Conservation (phyloP, 2,797 vertebrate genomes). For the Borostomias antarcticus region DNA sequence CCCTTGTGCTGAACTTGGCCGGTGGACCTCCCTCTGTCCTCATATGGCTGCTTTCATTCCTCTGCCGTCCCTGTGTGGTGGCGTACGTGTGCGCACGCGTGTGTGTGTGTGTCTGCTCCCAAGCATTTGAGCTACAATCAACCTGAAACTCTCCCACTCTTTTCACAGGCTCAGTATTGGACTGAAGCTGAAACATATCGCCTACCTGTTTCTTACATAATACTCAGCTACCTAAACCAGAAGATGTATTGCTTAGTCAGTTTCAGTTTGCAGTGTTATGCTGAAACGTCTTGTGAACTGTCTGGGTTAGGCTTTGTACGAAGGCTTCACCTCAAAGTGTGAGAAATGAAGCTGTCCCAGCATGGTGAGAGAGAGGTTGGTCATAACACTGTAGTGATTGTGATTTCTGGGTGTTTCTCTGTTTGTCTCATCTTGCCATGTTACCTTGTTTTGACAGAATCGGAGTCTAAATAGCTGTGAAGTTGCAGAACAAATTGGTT, state of each 20-base stretch:
- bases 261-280: no score
- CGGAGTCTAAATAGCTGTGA: not conserved
- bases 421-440: not conserved
- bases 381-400: not conserved
- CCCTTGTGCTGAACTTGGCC: constrained; percentile 54
- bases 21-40: constrained; percentile 51
- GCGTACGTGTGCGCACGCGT: no score
- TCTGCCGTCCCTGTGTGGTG: constrained; percentile 26
- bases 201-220: no score
- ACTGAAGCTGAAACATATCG: no score
- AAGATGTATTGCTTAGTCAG: no score
- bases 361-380: no score
- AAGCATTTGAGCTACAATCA: no score
- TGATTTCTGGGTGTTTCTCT: not conserved
- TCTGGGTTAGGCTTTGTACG: no score
- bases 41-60: constrained; percentile 53
- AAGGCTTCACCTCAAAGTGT: not conserved
- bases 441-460: not conserved
- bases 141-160: not conserved
- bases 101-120: constrained; percentile 41
- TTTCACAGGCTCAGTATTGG: no score
- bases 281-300: no score
- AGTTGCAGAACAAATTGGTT: not conserved
- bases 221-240: no score
- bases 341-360: not conserved